Evolutionary conservation across 2,797 vertebrate genomes (phyloP), one percentile per base, ranked within the genome.

Genomic region (Neoniphon sammara): DNA sequence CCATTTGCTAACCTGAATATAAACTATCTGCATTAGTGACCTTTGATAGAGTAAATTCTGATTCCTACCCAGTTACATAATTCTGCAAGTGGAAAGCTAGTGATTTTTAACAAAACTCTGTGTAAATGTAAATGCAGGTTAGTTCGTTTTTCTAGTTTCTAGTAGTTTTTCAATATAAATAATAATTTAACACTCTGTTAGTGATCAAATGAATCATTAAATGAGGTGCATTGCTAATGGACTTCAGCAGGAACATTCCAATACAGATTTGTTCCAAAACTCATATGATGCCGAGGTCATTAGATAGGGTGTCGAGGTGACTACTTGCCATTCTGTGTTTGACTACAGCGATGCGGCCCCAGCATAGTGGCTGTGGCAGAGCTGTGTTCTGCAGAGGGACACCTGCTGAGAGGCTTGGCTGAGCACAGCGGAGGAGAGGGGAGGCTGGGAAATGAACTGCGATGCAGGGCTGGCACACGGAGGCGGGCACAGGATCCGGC

Each of bases 371-470:
- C 25, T 10, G 30, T 52, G 77, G 70, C 85, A 81, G 63, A 72
- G 50, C 85, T 83, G 78, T 62, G 31, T 7, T 81, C 73, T 80
- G 88, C 80, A 78, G 78, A 76, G 78, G 80, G 85, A 82, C 88
- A 90, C 93, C 90, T 93, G 91, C 91, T 88, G 87, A 50, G 91
- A 92, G 81, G 78, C 84, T 91, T 92, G 91, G 91, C 92, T 78
- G 77, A 86, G 88, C 80, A 57, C 46, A 85, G 80, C 36, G 50
- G 78, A 88, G 82, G 66, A 82, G 73, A 91, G 77, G 73, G 73
- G 85, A 85, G 81, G 84, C 84, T 83, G 88, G 65, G 86, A 91
- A 91, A 85, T 88, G 85, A 92, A 89, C 88, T 90, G 86, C 89
- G 84, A 82, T 85, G 83, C 70, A 61, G 76, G 80, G 68, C 85